Evolutionary conservation across 2,888 invertebrate species (phyloP).

Genomic region (Bruchidius siliquastri): DNA sequence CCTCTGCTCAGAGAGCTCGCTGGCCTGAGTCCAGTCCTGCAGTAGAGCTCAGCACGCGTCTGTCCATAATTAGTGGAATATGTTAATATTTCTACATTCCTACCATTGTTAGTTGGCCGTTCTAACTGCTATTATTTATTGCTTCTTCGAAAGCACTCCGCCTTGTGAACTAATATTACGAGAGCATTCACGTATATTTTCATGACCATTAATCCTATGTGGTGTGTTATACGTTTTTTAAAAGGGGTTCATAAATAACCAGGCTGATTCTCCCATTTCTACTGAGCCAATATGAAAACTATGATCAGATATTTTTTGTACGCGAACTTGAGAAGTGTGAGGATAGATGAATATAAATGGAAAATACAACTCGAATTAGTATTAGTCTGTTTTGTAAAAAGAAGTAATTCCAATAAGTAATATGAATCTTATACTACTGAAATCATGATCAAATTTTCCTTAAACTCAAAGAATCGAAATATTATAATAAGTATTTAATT

Average conservation of each 20-base stretch:
- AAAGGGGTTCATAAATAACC: neutral
- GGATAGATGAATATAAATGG: too few relatives aligned
- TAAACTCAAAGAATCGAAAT: too few relatives aligned
- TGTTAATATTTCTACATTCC: slow-evolving; percentile 31
- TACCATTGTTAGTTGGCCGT: slow-evolving; percentile 18
- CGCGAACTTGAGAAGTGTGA: neutral
- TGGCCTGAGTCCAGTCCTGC: neutral
- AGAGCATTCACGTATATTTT: neutral
- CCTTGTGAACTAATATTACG: neutral
- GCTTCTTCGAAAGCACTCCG: neutral
- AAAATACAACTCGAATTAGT: too few relatives aligned
- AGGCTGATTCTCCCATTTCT: neutral
- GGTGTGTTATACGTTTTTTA: neutral
- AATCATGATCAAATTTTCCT: too few relatives aligned
- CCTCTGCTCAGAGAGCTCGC: too few relatives aligned
- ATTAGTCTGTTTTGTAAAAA: too few relatives aligned
- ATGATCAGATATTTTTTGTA: too few relatives aligned
- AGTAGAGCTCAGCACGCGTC: slow-evolving; percentile 25
- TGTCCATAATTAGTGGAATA: slow-evolving; percentile 30
- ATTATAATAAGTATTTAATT: too few relatives aligned
- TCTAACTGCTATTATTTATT: neutral
- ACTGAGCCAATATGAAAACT: neutral
- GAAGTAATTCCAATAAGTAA: too few relatives aligned
- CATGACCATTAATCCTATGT: neutral
- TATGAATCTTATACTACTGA: too few relatives aligned